Evolutionary conservation across 2,113 vertebrate genomes (phyloP).

Genomic region (Ptilonorhynchus violaceus): DNA sequence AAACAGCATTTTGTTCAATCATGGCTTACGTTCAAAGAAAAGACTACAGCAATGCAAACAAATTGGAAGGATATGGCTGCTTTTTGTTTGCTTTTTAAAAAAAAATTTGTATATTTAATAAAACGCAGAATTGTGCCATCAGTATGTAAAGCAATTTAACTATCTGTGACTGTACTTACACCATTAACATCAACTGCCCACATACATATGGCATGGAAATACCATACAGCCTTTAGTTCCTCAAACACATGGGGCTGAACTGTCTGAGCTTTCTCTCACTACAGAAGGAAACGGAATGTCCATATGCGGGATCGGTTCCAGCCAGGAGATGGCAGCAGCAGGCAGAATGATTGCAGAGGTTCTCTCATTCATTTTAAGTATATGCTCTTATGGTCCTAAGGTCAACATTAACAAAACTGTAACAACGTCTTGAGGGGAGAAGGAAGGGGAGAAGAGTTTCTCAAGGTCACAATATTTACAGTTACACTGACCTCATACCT

Average conservation of each 20-base stretch:
- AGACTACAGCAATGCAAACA: background rate
- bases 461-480: background rate
- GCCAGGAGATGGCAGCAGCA: conserved; percentile 36
- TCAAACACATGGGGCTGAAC: background rate
- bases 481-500: background rate
- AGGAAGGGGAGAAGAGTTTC: background rate
- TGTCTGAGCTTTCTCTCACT: background rate
- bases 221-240: background rate
- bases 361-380: background rate
- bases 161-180: background rate
- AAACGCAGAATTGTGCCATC: background rate
- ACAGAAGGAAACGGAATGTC: background rate
- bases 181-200: background rate
- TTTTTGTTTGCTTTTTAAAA: background rate
- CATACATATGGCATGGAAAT: background rate
- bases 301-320: background rate
- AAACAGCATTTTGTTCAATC: background rate
- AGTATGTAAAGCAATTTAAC: background rate
- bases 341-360: background rate
- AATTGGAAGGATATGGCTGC: background rate
- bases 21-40: background rate
- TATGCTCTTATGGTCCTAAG: background rate
- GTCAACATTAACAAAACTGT: background rate
- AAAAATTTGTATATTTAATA: background rate
- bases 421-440: background rate